Evolutionary conservation across 2,113 vertebrate species (phyloP), one percentile per base, ranked within the genome.

Genomic region (Brevimyrus niger): DNA sequence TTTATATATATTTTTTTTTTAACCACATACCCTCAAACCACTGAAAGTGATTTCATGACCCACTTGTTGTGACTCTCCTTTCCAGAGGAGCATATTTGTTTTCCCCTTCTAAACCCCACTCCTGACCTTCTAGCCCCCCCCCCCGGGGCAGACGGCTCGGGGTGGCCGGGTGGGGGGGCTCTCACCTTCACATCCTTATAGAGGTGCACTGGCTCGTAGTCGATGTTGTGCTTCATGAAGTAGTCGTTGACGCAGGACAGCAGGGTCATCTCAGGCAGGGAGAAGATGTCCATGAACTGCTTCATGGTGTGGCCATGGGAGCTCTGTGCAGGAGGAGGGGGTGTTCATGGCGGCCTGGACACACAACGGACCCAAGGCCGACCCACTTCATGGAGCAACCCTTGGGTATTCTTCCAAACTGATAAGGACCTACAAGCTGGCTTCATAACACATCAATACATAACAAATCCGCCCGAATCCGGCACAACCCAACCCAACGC

Each of bases 271-370:
- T 99, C 98, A 0, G 98, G 98, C 92, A 99, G 94, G 11, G 98
- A 99, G 95, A 99, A 99, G 89, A 99, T 99, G 93, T 99, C 98
- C 98, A 99, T 99, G 95, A 98, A 99, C 93, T 99, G 98, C 87
- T 99, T 99, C 98, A 99, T 98, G 69, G 97, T 97, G 92, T 97
- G 97, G 61, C 98, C 97, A 0, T 99, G 97, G 48, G 97, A 97
- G 91, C 98, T 99, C 98, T 99, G 94, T 44, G 47, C 69, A 86
- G 86, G 51, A 89, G 87, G 48, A 90, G 88, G 48, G 48, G 48
- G 2, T 44, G 46, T 6, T 50, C 23, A 51, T 3, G 50, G 48
- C 0, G 48, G 7, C 9, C 17, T 47, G 19, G 44, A 0, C 7
- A 0, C 3, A 11, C 23, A 21, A 42, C 76, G 9, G 3, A 21